phyloP scores from a whole-genome alignment of 2,888 invertebrate genomes.

The Acanthococcus lagerstroemiae region DNA sequence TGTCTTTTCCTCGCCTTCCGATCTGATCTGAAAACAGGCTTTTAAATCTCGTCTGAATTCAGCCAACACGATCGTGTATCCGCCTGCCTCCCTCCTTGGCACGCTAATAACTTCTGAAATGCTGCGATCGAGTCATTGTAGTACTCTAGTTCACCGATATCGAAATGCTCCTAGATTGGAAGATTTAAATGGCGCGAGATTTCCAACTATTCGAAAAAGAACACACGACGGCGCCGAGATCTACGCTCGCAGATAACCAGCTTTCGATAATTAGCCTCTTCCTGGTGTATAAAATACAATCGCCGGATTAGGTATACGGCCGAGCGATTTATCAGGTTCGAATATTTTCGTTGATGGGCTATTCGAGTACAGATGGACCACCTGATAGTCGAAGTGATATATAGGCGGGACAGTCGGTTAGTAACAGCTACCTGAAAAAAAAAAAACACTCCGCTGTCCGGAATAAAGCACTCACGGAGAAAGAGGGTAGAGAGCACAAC shows the following conservation, averaged over 20 bases:
- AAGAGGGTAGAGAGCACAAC: neutral
- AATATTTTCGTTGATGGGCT: neutral
- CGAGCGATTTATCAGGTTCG: neutral
- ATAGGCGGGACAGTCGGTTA: constrained; percentile 17
- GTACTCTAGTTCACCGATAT: too few relatives aligned
- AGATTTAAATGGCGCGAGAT: too few relatives aligned
- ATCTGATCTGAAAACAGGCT: too few relatives aligned
- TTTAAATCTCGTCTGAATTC: too few relatives aligned
- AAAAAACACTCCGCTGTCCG: neutral
- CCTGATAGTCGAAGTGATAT: constrained; percentile 19
- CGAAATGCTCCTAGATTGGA: too few relatives aligned
- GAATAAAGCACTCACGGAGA: neutral
- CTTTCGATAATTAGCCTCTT: neutral
- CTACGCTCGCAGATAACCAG: neutral
- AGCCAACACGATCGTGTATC: too few relatives aligned
- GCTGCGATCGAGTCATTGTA: too few relatives aligned
- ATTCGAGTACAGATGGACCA: constrained; percentile 19
- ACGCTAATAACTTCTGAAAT: too few relatives aligned
- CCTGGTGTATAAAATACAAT: neutral
- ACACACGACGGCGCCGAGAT: constrained; percentile 3
- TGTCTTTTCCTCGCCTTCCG: too few relatives aligned
- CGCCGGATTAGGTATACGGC: too few relatives aligned
- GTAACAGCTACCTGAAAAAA: constrained; percentile 21
- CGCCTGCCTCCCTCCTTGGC: too few relatives aligned
- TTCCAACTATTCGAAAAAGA: too few relatives aligned